A percentile compares a stretch with the other conserved stretches of the same genome.
Conservation (phyloP, 2,797 vertebrate genomes). For the Macroramphosus scolopax region DNA sequence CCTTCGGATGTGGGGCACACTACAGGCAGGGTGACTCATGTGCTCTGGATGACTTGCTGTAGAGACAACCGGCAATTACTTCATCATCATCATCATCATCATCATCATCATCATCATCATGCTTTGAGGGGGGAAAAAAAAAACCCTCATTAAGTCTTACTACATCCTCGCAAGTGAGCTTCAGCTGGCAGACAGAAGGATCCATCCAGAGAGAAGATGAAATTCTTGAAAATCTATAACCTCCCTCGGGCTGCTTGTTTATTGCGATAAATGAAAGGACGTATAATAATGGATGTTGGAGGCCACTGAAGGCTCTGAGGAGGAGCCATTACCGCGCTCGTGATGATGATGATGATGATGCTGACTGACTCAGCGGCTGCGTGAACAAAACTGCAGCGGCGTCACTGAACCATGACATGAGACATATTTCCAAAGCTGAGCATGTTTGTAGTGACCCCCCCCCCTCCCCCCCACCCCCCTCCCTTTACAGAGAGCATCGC, state of each 20-base stretch:
- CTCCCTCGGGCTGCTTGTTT: slow-evolving; percentile 15
- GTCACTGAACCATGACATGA: slow-evolving; percentile 15
- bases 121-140: background rate
- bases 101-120: slow-evolving; percentile 6
- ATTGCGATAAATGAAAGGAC: slow-evolving; percentile 22
- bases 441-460: too few relatives aligned
- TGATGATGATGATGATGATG: background rate
- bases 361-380: too few relatives aligned
- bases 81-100: slow-evolving; percentile 20
- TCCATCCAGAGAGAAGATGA: slow-evolving; percentile 25
- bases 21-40: slow-evolving; percentile 37
- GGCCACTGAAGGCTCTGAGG: slow-evolving; percentile 6
- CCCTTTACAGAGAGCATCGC: slow-evolving; percentile 5
- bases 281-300: slow-evolving; percentile 2
- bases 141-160: background rate
- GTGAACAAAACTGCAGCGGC: background rate
- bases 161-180: slow-evolving; percentile 3
- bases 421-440: slow-evolving; percentile 21
- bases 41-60: slow-evolving; percentile 23
- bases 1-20: slow-evolving; percentile 31
- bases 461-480: too few relatives aligned
- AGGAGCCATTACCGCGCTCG: too few relatives aligned
- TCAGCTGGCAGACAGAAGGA: background rate
- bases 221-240: slow-evolving; percentile 40
- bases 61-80: slow-evolving; percentile 24